Evolutionary conservation across 2,797 vertebrate species (phyloP), one percentile per base, ranked within the genome.

Genomic region (Tadarida brasiliensis): DNA sequence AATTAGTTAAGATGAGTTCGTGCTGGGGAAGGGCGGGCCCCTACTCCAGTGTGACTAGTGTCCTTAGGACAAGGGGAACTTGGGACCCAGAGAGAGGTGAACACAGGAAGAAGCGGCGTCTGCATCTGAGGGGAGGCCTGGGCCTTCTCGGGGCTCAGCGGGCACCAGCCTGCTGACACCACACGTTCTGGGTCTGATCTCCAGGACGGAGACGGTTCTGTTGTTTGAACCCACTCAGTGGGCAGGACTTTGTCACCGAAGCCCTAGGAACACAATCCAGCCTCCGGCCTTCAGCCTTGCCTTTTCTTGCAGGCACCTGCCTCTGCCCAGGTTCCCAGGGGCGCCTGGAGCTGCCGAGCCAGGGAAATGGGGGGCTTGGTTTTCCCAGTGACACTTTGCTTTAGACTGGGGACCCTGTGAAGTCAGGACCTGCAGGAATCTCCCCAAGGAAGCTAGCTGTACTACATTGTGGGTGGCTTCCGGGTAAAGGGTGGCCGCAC

Each of bases 31-130:
- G 59, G 57, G 67, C 0, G n/a, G 17, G 14, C 28, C 11, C 71
- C 83, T 67, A 35, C 22, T 10, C 63, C 24, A 11, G 1, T 2
- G 2, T 14, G 73, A 17, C 11, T 1, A 0, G 28, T 0, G 3
- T 30, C 86, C 47, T 49, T 10, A 33, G 26, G 4, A 20, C 39
- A 57, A 19, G 22, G 16, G 49, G 1, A 10, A 28, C 8, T 5
- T 28, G 5, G 11, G 7, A 26, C 49, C 22, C 77, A 59, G 33
- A 70, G 51, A 30, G 35, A 16, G 35, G 39, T 4, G 5, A 10
- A 24, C 49, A 10, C 47, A 16, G 12, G 35, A 19, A 17, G 33
- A 10, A 8, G 30, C 1, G 1, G 30, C 24, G 10, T 5, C 87
- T 15, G 1, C 4, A 16, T 77, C 56, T 4, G 11, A 15, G 26